Conservation (phyloP, 2,888 invertebrate species). For the Deilephila porcellus region DNA sequence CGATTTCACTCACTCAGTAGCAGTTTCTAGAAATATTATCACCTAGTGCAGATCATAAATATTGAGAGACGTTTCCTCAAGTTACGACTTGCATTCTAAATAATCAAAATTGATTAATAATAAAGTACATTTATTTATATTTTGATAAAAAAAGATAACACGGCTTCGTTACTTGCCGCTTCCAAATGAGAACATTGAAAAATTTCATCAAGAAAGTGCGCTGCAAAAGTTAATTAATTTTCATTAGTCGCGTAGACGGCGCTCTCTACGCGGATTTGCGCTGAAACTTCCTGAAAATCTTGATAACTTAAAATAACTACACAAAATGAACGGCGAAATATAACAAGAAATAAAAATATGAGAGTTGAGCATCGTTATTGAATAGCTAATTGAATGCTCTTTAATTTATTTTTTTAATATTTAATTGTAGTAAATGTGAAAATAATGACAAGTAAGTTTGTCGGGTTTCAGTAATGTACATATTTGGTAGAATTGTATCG, state of each 20-base stretch:
- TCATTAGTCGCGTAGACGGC: conserved; percentile 15
- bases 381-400: neutral
- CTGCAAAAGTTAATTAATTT: conserved; percentile 17
- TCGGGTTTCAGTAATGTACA: too few relatives aligned
- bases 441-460: too few relatives aligned
- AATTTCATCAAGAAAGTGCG: neutral
- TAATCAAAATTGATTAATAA: too few relatives aligned
- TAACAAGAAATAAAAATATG: neutral
- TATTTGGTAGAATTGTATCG: too few relatives aligned
- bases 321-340: neutral
- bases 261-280: neutral
- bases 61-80: too few relatives aligned
- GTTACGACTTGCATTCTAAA: too few relatives aligned
- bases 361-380: neutral
- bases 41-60: too few relatives aligned
- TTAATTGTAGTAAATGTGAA: too few relatives aligned
- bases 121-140: neutral
- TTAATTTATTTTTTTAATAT: too few relatives aligned
- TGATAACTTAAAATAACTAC: neutral
- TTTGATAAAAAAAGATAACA: neutral
- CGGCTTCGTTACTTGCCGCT: neutral
- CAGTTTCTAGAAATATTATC: too few relatives aligned
- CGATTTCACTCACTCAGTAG: too few relatives aligned
- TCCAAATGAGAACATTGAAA: neutral
- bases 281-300: conserved; percentile 2